Conservation (phyloP, 64 coral and sea anemone genomes). For the Stichodactyla helianthus region DNA sequence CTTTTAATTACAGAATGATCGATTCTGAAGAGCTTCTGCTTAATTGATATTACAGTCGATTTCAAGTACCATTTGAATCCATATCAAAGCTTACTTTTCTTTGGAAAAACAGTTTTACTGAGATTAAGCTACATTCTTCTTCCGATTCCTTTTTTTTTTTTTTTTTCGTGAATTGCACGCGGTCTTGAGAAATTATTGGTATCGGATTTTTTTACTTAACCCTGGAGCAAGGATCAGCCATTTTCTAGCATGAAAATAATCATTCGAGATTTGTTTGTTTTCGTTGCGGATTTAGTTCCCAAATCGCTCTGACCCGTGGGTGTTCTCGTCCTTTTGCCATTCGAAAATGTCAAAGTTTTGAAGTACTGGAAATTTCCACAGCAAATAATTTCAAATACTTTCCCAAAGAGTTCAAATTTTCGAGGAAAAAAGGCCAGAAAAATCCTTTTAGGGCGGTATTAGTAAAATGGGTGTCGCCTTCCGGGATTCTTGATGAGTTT, state of each 20-base stretch:
- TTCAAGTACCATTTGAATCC: slow-evolving; percentile 15
- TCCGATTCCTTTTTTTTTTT: background rate
- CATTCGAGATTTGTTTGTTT: slow-evolving; percentile 7
- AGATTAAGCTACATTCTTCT: background rate
- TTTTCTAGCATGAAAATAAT: background rate
- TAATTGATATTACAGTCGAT: slow-evolving; percentile 20
- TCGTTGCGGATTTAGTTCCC: background rate
- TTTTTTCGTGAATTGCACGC: background rate
- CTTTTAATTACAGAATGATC: slow-evolving; percentile 15
- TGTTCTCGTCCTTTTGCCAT: background rate
- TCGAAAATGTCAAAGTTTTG: slow-evolving; percentile 12
- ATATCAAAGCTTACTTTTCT: background rate
- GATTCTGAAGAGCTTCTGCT: slow-evolving; percentile 13
- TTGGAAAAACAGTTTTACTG: background rate
- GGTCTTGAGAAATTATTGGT: background rate
- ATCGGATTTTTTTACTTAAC: background rate
- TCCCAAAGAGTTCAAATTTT: background rate
- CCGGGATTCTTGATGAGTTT: slow-evolving; percentile 3
- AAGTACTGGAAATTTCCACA: background rate
- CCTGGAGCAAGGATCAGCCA: background rate
- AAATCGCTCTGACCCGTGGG: slow-evolving; percentile 1
- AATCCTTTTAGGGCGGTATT: background rate
- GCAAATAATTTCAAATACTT: slow-evolving; percentile 7
- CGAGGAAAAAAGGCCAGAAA: background rate
- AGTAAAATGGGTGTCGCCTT: slow-evolving; percentile 17